Base-by-base conservation (phyloP, 2,113 vertebrate genomes). In the Asarcornis scutulata region DNA sequence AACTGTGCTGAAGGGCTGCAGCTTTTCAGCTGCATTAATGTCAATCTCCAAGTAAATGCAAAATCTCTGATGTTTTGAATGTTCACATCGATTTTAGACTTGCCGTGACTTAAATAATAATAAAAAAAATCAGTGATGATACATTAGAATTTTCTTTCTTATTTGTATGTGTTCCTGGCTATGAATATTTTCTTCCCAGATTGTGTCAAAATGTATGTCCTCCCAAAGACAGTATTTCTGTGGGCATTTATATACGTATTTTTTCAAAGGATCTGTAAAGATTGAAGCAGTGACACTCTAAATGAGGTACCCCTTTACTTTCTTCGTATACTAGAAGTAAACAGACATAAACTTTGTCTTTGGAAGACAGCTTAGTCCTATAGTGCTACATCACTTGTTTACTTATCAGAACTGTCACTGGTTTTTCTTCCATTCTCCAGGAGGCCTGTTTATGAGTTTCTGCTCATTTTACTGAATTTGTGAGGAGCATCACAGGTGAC, bases 31-130 rank as follows among this genome's bases (percentile, higher is more conserved):
- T 64, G 23, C 8, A 66, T 31, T 81, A 18, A 59, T 13, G n/a
- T 59, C 16, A 78, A 4, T 31, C 11, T 84, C 4, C 11, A 76
- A 72, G 40, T 14, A 91, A 89, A 89, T 27, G 3, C 7, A 56
- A 63, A 6, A 8, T 18, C 6, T 44, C 68, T 17, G 15, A 8
- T 62, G 3, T 64, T 23, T 79, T 72, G 6, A 67, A 42, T 22
- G 6, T 38, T 42, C 14, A 36, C 11, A 3, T 5, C 21, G 5
- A 2, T 34, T 10, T 81, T 48, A 58, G 1, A 10, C 1, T 64
- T 75, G 5, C 6, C 69, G 29, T 40, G 34, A 60, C 66, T 48
- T 68, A 11, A 32, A 40, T 40, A 76, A n/a, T 6, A 66, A 42
- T 44, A 40, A 75, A 85, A 8, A 53, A 68, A 11, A 17, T 38